These are phyloP conservation scores for Spheniscus mendiculus DNA, from an alignment of 2,113 vertebrate genomes.

Conservation along the genomic window DNA sequence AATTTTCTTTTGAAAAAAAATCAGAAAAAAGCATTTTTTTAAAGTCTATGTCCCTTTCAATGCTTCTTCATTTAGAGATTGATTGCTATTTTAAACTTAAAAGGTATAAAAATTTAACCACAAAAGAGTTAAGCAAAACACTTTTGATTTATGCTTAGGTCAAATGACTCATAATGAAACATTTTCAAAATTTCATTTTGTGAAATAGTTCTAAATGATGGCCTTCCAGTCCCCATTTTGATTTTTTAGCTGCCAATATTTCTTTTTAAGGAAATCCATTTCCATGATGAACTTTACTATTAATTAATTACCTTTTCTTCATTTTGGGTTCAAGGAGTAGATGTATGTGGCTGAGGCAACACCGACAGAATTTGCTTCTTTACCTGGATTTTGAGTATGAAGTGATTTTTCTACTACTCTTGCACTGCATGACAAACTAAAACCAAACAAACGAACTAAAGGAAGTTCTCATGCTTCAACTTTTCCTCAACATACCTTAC, in stretches of 20 bases:
- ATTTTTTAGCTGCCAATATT: neutral
- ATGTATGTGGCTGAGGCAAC: neutral
- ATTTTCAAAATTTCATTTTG: neutral
- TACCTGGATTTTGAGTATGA: neutral
- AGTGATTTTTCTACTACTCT: neutral
- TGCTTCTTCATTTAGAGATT: neutral
- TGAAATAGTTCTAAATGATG: neutral
- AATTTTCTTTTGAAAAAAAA: neutral
- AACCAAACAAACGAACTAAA: neutral
- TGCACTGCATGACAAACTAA: neutral
- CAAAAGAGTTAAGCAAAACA: neutral
- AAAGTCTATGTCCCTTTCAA: neutral
- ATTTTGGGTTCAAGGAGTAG: neutral
- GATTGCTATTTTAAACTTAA: neutral
- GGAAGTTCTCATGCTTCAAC: neutral
- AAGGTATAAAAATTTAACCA: neutral
- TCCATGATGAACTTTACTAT: neutral
- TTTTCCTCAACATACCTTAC: neutral
- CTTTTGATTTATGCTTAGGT: neutral
- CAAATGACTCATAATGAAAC: neutral
- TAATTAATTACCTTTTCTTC: neutral
- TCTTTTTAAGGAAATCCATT: neutral
- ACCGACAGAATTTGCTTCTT: neutral
- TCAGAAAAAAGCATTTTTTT: fast-evolving
- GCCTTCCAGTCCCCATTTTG: neutral